Conservation (phyloP, 1,140 invertebrate genomes). For the Macrobrachium rosenbergii region DNA sequence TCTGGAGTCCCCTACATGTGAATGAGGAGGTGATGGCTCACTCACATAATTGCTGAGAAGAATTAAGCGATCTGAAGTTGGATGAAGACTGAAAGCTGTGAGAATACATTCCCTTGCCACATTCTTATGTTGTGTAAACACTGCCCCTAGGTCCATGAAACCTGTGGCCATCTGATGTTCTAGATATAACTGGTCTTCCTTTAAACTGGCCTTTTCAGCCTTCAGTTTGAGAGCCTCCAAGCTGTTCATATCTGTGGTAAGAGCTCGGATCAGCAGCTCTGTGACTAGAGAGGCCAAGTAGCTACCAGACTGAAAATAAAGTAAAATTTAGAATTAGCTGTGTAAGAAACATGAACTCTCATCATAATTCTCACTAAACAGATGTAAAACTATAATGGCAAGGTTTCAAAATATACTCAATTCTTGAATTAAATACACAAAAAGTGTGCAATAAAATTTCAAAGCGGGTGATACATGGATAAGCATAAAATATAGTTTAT, state of each 20-base stretch:
- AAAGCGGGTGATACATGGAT: no score
- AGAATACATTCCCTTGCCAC: slow-evolving; percentile 77
- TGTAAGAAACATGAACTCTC: neutral
- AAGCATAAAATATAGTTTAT: no score
- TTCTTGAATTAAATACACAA: no score
- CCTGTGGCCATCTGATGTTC: slow-evolving; percentile 74
- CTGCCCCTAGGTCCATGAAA: slow-evolving; percentile 75
- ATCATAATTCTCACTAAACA: neutral
- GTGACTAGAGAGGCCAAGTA: slow-evolving; percentile 78
- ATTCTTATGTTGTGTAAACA: slow-evolving; percentile 73
- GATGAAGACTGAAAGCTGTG: slow-evolving; percentile 78
- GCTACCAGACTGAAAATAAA: slow-evolving; percentile 75
- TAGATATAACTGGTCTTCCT: slow-evolving; percentile 68
- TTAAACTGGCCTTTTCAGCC: slow-evolving; percentile 71
- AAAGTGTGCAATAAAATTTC: no score
- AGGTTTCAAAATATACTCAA: no score
- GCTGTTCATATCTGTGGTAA: slow-evolving; percentile 83
- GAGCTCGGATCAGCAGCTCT: slow-evolving; percentile 80
- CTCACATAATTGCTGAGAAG: slow-evolving; percentile 65
- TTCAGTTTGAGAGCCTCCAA: slow-evolving; percentile 78
- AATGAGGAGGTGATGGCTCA: slow-evolving; percentile 44
- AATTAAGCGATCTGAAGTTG: slow-evolving; percentile 70
- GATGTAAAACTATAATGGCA: no score
- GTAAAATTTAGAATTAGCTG: slow-evolving; percentile 1
- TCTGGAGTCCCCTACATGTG: neutral